Percentiles rank a stretch among this genome's conserved stretches.
Evolutionary conservation across 2,113 vertebrate species (phyloP).

Genomic region (Pipra filicauda): DNA sequence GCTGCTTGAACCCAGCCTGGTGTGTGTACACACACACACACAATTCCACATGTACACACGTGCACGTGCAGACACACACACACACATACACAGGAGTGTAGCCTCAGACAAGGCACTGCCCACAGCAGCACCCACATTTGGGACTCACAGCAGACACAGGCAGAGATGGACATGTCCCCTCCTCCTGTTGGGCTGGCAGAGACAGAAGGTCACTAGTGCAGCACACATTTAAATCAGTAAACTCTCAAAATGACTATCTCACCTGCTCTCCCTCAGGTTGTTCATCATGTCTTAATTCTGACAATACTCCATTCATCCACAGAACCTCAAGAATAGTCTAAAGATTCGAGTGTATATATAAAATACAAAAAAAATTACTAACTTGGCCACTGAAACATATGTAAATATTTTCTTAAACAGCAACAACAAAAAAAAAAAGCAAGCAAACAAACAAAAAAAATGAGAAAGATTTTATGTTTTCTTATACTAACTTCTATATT

Average conservation of each 20-base stretch:
- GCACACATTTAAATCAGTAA: background rate
- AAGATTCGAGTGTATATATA: background rate
- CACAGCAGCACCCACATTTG: background rate
- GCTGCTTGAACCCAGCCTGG: background rate
- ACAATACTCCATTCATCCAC: background rate
- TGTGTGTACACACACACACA: too few species aligned
- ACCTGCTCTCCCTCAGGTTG: background rate
- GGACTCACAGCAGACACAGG: background rate
- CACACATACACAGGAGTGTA: rapidly evolving
- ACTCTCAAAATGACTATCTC: background rate
- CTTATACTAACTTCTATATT: background rate
- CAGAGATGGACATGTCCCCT: rapidly evolving
- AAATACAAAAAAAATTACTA: background rate
- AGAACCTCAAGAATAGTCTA: background rate
- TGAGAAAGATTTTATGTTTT: background rate
- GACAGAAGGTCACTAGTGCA: background rate
- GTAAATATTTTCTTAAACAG: background rate
- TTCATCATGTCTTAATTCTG: background rate
- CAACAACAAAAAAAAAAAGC: background rate
- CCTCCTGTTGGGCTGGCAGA: rapidly evolving
- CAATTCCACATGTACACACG: rapidly evolving
- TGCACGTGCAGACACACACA: background rate
- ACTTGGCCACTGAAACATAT: background rate
- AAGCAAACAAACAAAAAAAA: background rate
- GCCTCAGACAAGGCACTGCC: rapidly evolving